Percentiles rank a stretch among this genome's conserved stretches.
Evolutionary conservation across 2,888 invertebrate genomes (phyloP).

Genomic region (Sphaerolaimus hirsutus): DNA sequence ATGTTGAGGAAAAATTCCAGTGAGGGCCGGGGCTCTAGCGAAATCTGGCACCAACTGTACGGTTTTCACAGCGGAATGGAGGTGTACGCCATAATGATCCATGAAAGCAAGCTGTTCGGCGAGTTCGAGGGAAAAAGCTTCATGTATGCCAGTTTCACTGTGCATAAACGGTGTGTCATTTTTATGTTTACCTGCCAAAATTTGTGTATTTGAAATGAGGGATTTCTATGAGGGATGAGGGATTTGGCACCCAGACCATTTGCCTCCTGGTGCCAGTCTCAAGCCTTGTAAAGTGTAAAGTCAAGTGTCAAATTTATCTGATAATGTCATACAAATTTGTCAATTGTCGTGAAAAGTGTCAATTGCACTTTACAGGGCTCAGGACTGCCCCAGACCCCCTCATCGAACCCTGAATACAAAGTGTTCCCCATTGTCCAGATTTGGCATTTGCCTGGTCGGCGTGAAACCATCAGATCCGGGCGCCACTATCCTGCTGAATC

Average conservation of each 20-base stretch:
- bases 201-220: too few relatives aligned
- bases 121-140: slow-evolving; percentile 97
- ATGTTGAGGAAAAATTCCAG: too few relatives aligned
- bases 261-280: too few relatives aligned
- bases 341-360: too few relatives aligned
- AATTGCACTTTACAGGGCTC: too few relatives aligned
- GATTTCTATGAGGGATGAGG: too few relatives aligned
- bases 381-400: not conserved
- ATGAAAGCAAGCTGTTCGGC: slow-evolving; percentile 84
- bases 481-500: slow-evolving; percentile 80
- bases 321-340: too few relatives aligned
- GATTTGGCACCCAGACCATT: too few relatives aligned
- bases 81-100: slow-evolving; percentile 80
- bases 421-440: slow-evolving; percentile 35
- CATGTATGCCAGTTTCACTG: slow-evolving; percentile 75
- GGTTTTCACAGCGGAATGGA: slow-evolving; percentile 92
- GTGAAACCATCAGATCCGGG: slow-evolving; percentile 58
- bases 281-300: too few relatives aligned
- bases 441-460: slow-evolving; percentile 81
- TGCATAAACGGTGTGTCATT: not conserved
- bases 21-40: slow-evolving; percentile 68
- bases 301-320: too few relatives aligned
- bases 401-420: not conserved
- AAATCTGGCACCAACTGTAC: slow-evolving; percentile 86
- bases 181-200: not conserved